Evolutionary conservation across 2,113 vertebrate genomes (phyloP), one percentile per base, ranked within the genome.

Genomic region (Oryzias celebensis): DNA sequence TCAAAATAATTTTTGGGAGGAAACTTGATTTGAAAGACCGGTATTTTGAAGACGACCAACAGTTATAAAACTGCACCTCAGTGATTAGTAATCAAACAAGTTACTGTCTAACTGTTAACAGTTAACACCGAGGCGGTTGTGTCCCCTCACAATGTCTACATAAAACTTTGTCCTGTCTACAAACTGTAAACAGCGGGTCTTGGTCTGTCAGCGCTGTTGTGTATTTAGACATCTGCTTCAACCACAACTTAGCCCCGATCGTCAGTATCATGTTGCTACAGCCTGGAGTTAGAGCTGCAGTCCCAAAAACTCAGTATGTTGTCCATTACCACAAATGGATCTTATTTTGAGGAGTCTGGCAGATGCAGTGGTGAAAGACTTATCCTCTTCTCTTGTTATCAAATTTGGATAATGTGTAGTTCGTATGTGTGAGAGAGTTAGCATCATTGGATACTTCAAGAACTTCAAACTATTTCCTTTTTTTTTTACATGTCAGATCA

Each of bases 171-270:
- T 57, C 54, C 54, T 79, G 79, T 63, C 24, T 26, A 58, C 79
- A 71, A 70, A 62, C 71, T 54, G 78, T 85, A 88, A 85, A 90
- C 73, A 85, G 63, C 36, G 68, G 70, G 62, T 68, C 80, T 58
- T 71, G 14, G 73, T 68, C 67, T 88, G 85, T 88, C 86, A 78
- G 57, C 86, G n/a, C 79, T 57, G 60, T 52, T 53, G 78, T 88
- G 75, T 88, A 81, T 88, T 90, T 78, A 85, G 83, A 88, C 88
- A 90, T 85, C 81, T 85, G 87, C 75, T 75, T 76, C 64, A 62
- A 89, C 90, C 86, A 51, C 89, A 83, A 62, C 70, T 66, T 80
- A 65, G 59, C 79, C 46, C 68, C 87, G 86, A 89, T 90, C 78
- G 77, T 80, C 87, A 80, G 87, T 82, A 85, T 88, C 80, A 80